Base-by-base conservation (phyloP, 2,113 vertebrate genomes). In the Stercorarius parasiticus region DNA sequence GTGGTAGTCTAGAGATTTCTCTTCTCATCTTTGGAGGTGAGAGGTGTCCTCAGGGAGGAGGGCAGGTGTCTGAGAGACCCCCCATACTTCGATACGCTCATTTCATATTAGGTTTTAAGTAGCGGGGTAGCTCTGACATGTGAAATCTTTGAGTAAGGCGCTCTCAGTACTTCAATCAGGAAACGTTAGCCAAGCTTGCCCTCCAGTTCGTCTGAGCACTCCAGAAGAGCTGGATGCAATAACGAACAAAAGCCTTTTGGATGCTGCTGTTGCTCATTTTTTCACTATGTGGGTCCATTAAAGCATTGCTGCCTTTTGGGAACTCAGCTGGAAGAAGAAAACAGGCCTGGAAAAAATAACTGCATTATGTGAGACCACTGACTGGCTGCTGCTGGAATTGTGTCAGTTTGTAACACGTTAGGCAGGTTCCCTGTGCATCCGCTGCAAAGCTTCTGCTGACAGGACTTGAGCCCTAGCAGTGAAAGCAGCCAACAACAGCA, bases 251-350 rank as follows among this genome's bases (percentile, higher is more conserved):
- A 95, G 84, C 58, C 58, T 91, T 95, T 95, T 87, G 83, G 93
- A 95, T 85, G 88, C 73, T 93, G 73, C 89, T 95, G 90, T 82
- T 92, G 78, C 67, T 95, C 73, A 56, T 95, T 95, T 95, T 97
- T 95, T 80, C 91, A 70, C 89, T 85, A 74, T 95, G 91, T 94
- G 91, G 78, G 67, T 88, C 95, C 52, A 87, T 96, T 96, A 95
- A 93, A 94, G 71, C 50, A 32, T 47, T 73, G 58, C 58, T 93
- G 94, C 91, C 87, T 97, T 93, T 96, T 86, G 96, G 97, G 89
- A 97, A 65, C 95, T 95, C 93, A 96, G 93, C 91, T 95, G 94
- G 95, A 97, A 96, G 97, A 97, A 93, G 86, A 96, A 95, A 83
- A 91, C 92, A 85, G 64, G 65, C 88, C 89, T 96, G 81, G 80